phyloP scores from a whole-genome alignment of 2,797 vertebrate genomes.

The Chaenodraco wilsoni region DNA sequence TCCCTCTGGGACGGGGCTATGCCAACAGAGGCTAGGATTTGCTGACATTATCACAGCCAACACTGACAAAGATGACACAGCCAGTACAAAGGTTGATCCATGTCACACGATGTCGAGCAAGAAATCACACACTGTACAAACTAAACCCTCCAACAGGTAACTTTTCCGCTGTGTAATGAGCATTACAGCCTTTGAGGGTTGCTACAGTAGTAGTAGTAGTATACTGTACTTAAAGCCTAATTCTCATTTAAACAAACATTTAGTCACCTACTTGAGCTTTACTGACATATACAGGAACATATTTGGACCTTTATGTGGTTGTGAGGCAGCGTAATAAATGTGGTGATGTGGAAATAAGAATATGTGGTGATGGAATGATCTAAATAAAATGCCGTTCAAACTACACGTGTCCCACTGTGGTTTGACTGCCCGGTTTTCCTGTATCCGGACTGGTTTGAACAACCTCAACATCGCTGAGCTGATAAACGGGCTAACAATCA shows the following conservation, averaged over 20 bases:
- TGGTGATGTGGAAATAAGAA: background rate
- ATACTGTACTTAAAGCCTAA: background rate
- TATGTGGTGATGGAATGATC: constrained; percentile 22
- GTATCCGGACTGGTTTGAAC: constrained; percentile 17
- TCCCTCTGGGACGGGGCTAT: background rate
- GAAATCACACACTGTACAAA: background rate
- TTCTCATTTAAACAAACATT: background rate
- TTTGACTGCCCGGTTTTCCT: constrained; percentile 1
- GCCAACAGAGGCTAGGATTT: background rate
- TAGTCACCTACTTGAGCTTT: background rate
- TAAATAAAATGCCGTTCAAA: constrained; percentile 18
- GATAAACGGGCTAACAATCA: constrained; percentile 24
- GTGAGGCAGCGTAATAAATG: constrained; percentile 4
- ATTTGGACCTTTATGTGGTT: background rate
- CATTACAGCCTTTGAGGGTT: background rate
- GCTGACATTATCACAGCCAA: background rate
- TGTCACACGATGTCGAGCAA: background rate
- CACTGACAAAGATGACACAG: background rate
- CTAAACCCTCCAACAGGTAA: background rate
- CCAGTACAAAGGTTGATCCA: background rate
- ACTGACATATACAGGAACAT: background rate
- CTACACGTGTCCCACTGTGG: background rate
- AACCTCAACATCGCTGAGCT: constrained; percentile 6
- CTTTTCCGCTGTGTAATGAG: background rate
- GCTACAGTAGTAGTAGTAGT: background rate